These are phyloP conservation scores for Lycocerus yunnanus DNA, from an alignment of 2,888 invertebrate species.

Conservation along the genomic window DNA sequence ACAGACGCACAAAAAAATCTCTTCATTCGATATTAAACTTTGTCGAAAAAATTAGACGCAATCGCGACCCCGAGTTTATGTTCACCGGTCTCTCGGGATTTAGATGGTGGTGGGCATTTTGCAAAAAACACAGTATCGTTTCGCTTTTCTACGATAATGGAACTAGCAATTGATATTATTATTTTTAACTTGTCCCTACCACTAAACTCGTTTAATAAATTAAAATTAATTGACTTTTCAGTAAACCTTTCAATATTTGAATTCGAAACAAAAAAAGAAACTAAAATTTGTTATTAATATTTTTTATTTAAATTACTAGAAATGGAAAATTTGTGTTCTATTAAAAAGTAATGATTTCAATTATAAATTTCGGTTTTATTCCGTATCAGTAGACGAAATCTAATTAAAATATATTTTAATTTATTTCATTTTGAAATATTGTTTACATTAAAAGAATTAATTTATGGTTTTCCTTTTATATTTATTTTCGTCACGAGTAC, in stretches of 20 bases:
- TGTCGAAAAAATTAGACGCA: slow-evolving; percentile 66
- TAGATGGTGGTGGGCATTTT: slow-evolving; percentile 84
- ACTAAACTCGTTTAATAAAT: background rate
- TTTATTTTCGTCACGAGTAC: background rate
- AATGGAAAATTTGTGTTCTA: background rate
- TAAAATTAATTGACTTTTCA: background rate
- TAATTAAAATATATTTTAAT: background rate
- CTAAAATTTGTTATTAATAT: background rate
- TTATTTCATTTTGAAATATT: background rate
- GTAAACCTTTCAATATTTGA: background rate
- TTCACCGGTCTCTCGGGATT: slow-evolving; percentile 75
- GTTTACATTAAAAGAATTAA: background rate
- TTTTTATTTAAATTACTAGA: background rate
- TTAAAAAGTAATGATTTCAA: background rate
- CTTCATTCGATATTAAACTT: slow-evolving; percentile 65
- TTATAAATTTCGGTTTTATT: background rate
- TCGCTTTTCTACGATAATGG: slow-evolving; percentile 62
- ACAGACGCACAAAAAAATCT: slow-evolving; percentile 72
- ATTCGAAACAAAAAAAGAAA: background rate
- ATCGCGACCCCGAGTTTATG: slow-evolving; percentile 66
- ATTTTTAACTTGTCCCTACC: background rate
- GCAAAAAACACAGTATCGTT: slow-evolving; percentile 77
- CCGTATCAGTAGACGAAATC: background rate
- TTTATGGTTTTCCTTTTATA: background rate
- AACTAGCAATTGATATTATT: slow-evolving; percentile 11